Evolutionary conservation across 1,140 invertebrate genomes (phyloP), one percentile per base, ranked within the genome.

Genomic region (Drosophila grimshawi): DNA sequence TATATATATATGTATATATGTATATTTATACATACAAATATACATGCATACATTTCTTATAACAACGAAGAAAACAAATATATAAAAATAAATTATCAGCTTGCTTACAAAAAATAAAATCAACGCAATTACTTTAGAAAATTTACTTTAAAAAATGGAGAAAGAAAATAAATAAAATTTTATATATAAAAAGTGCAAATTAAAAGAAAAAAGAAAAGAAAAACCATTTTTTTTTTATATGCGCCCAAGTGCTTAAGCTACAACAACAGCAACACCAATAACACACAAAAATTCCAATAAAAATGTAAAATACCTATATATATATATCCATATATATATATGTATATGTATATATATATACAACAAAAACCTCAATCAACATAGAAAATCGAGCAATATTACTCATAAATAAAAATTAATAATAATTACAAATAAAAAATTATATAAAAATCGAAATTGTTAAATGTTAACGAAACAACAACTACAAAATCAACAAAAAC

Each of bases 311-410:
- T n/a, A n/a, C 27, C 41, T 60, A 11, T 61, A 80, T 29, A 60
- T 29, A 67, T 66, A 53, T 66, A 76, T 55, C 56, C 46, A 75
- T 57, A 81, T 41, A 30, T 35, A 10, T 33, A 33, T 59, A 33
- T 56, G 80, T 19, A 60, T 29, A 67, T 67, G 63, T 66, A 53
- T 66, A 76, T 60, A 66, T 51, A 75, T 59, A 85, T 74, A 79
- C 82, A 83, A 88, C 76, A 69, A 73, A 76, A 86, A 86, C 83
- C 83, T 88, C 82, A 88, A 80, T 56, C 76, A 88, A 82, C 72
- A 76, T 61, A 82, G 76, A 71, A 85, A 86, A 88, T 80, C 80
- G 80, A 86, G 83, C 83, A 86, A 86, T 86, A 86, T 88, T 86
- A 86, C 66, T 59, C 62, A 76, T 76, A 66, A 66, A 43, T 37